Evolutionary conservation across 2,888 invertebrate species (phyloP).

Genomic region (Lasius fuliginosus): DNA sequence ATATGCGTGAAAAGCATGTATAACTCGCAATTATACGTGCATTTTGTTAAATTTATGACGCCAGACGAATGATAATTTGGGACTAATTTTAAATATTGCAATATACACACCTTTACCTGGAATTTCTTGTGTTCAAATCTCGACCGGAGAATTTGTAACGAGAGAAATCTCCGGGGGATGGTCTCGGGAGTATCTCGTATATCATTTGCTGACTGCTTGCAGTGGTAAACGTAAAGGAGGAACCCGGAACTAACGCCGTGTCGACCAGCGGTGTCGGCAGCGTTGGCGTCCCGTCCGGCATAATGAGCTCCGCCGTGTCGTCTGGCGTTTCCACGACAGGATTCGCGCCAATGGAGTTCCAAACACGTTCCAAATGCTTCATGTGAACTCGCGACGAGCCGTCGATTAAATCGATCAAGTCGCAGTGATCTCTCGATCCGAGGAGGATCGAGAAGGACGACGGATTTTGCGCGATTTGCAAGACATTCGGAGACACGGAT

Average conservation of each 20-base stretch:
- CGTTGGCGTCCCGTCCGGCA: conserved; percentile 79
- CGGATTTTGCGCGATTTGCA: conserved; percentile 1
- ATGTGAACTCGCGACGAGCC: conserved; percentile 75
- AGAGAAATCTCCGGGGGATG: not conserved
- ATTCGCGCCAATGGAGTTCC: conserved; percentile 82
- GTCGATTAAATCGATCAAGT: not conserved
- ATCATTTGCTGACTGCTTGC: conserved; percentile 24
- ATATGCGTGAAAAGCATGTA: too few relatives aligned
- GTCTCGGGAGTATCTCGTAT: not conserved
- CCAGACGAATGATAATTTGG: too few relatives aligned
- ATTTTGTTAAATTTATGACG: not conserved
- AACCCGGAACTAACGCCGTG: conserved; percentile 81
- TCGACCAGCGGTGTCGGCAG: conserved; percentile 78
- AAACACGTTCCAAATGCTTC: conserved; percentile 82
- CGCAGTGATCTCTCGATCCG: not conserved
- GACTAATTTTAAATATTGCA: not conserved
- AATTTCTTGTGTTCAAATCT: not conserved
- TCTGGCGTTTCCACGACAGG: conserved; percentile 82
- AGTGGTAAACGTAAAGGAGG: conserved; percentile 84
- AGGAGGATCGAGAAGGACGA: not conserved
- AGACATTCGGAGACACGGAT: conserved; percentile 12
- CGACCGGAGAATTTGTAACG: not conserved
- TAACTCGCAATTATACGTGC: too few relatives aligned
- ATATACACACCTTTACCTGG: not conserved
- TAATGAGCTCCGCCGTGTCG: conserved; percentile 80